A percentile compares a stretch with the other conserved stretches of the same genome.
Evolutionary conservation across 2,113 vertebrate species (phyloP).

Genomic region (Vireo altiloquus): DNA sequence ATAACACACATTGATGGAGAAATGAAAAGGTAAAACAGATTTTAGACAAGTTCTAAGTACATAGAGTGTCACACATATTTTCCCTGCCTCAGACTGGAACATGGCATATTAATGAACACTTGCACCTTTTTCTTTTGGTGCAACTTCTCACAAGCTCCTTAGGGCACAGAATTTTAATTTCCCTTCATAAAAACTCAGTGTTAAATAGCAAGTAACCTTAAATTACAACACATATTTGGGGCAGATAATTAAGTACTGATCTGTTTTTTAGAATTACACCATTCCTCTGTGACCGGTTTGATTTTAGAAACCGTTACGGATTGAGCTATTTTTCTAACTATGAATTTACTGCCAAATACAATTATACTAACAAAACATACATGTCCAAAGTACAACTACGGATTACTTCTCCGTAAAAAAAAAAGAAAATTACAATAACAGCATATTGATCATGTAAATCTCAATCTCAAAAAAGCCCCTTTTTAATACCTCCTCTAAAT

Average conservation of each 20-base stretch:
- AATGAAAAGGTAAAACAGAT: not conserved
- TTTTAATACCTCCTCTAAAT: not conserved
- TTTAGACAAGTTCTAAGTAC: not conserved
- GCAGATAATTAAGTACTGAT: not conserved
- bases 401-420: not conserved
- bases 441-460: not conserved
- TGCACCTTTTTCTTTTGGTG: not conserved
- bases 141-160: not conserved
- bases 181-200: not conserved
- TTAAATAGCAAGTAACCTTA: not conserved
- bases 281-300: not conserved
- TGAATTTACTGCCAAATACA: not conserved
- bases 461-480: not conserved
- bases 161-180: not conserved
- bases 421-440: not conserved
- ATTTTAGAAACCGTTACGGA: not conserved
- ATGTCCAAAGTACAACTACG: not conserved
- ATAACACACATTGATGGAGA: not conserved
- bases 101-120: not conserved
- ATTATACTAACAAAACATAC: not conserved
- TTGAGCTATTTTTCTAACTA: not conserved
- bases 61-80: rapidly evolving
- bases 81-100: not conserved
- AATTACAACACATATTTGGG: not conserved
- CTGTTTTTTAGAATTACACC: not conserved